Conservation (phyloP, 2,113 vertebrate species). For the Numenius arquata region DNA sequence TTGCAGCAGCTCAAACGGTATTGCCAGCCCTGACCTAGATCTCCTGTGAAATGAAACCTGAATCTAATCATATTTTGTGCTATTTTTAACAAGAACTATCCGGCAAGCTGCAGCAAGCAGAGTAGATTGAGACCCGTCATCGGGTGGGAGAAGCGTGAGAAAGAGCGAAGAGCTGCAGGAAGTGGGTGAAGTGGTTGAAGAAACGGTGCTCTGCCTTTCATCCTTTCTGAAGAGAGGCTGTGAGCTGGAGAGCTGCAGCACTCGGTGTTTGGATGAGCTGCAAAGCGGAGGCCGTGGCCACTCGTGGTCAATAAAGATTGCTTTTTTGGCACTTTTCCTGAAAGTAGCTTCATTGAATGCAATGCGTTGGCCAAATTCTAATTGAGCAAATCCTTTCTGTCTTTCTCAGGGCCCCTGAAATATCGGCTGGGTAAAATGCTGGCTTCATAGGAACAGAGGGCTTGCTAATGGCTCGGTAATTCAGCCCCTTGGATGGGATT, state of each 20-base stretch:
- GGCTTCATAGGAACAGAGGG: background rate
- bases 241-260: background rate
- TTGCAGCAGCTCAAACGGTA: background rate
- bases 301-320: background rate
- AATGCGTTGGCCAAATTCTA: background rate
- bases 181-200: background rate
- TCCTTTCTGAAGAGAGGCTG: background rate
- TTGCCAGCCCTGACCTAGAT: background rate
- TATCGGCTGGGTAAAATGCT: background rate
- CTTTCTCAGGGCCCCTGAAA: background rate
- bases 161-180: background rate
- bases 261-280: background rate
- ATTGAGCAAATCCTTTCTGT: background rate
- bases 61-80: background rate
- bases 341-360: background rate
- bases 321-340: background rate
- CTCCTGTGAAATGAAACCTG: background rate
- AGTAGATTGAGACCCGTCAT: background rate
- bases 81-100: background rate
- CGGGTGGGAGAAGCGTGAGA: background rate
- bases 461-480: background rate
- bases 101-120: background rate
- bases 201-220: background rate
- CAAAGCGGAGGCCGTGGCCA: rapidly evolving
- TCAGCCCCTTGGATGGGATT: background rate